Percentiles rank a stretch among this genome's conserved stretches.
These are phyloP conservation scores for Donacobius atricapilla DNA, from an alignment of 2,113 vertebrate genomes.

Conservation along the genomic window DNA sequence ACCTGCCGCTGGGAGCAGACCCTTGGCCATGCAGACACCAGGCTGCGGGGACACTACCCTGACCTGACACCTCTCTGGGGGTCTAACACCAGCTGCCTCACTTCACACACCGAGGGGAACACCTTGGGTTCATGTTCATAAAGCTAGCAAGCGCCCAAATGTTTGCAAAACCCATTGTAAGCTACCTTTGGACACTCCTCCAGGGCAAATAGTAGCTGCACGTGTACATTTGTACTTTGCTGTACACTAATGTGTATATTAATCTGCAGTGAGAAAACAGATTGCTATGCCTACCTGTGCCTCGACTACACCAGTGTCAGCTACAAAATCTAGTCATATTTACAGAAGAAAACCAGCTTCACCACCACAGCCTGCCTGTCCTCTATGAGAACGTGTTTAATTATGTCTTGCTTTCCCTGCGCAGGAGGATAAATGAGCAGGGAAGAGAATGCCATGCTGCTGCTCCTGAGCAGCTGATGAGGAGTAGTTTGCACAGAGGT, in stretches of 20 bases:
- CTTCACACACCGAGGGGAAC: neutral
- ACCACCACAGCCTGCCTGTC: neutral
- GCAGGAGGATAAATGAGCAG: neutral
- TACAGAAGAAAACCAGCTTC: neutral
- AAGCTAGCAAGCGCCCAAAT: neutral
- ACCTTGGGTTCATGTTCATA: neutral
- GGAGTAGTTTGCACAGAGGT: neutral
- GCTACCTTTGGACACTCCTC: neutral
- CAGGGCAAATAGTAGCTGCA: neutral
- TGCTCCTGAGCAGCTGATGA: neutral
- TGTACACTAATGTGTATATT: accelerated
- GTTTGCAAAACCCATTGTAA: neutral
- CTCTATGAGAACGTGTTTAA: neutral
- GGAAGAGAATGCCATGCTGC: neutral
- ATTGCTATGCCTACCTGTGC: neutral
- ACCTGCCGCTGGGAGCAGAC: neutral
- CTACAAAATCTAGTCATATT: neutral
- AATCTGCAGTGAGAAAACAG: neutral
- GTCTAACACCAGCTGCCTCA: neutral
- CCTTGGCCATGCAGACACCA: accelerated
- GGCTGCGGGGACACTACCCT: neutral
- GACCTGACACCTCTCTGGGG: neutral
- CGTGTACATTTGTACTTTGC: neutral
- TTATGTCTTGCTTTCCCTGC: neutral
- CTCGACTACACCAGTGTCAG: neutral